phyloP scores from a whole-genome alignment of 2,888 invertebrate genomes.

The Sarcophaga rosellei region DNA sequence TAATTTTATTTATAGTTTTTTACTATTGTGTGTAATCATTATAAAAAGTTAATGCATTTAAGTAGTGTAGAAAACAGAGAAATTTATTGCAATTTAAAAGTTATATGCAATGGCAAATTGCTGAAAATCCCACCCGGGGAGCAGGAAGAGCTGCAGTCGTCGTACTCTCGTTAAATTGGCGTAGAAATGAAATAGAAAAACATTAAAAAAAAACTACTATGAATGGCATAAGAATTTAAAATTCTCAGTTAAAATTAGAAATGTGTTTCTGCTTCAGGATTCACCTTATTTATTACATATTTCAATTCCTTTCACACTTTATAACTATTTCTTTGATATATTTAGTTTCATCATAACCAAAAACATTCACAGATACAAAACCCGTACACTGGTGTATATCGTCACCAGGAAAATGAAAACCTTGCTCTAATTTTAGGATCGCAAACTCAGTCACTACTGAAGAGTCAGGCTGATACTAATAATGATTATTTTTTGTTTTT shows the following conservation, averaged over 20 bases:
- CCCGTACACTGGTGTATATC: slow-evolving; percentile 17
- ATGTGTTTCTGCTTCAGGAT: background rate
- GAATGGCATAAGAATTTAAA: background rate
- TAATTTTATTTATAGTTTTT: slow-evolving; percentile 29
- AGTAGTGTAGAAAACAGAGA: background rate
- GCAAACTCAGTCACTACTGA: background rate
- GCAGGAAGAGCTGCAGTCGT: slow-evolving; percentile 45
- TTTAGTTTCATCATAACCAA: slow-evolving; percentile 42
- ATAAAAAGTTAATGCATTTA: too few relatives aligned
- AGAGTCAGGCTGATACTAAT: background rate
- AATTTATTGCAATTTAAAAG: slow-evolving; percentile 5
- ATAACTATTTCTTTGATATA: slow-evolving; percentile 8
- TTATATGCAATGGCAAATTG: slow-evolving; percentile 47
- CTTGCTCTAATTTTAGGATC: slow-evolving; percentile 63
- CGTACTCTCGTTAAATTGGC: slow-evolving; percentile 55
- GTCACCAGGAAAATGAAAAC: slow-evolving; percentile 53
- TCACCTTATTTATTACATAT: background rate
- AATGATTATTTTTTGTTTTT: background rate
- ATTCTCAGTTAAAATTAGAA: background rate
- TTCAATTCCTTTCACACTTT: slow-evolving; percentile 9
- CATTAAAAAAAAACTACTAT: background rate
- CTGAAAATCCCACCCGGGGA: slow-evolving; percentile 66
- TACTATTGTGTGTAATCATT: background rate
- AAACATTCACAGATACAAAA: slow-evolving; percentile 15
- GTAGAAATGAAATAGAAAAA: slow-evolving; percentile 3